These are phyloP conservation scores for Palythoa grandis DNA, from an alignment of 92 coral and sea anemone genomes.

Conservation along the genomic window DNA sequence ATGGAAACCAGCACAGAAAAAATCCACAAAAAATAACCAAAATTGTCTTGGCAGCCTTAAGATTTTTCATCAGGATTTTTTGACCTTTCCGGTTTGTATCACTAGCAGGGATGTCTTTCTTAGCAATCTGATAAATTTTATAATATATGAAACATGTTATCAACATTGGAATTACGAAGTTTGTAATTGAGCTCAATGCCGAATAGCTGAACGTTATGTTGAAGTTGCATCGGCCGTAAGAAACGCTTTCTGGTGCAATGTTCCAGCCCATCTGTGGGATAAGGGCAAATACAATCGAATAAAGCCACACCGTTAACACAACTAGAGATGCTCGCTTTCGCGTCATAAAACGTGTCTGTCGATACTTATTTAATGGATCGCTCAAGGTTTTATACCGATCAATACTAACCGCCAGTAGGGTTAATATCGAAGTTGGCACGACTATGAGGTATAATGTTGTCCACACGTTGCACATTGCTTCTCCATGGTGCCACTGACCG, in stretches of 20 bases:
- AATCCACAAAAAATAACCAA: conserved; percentile 56
- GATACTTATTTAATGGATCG: conserved; percentile 81
- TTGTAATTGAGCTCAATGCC: conserved; percentile 75
- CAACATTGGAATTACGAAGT: conserved; percentile 80
- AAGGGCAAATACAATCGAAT: conserved; percentile 78
- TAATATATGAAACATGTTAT: conserved; percentile 47
- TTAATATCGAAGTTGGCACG: conserved; percentile 94
- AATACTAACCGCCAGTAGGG: conserved; percentile 85
- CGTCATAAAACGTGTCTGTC: conserved; percentile 75
- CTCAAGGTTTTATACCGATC: conserved; percentile 93
- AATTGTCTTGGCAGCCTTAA: conserved; percentile 63
- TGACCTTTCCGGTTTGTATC: conserved; percentile 8
- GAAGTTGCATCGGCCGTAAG: conserved; percentile 61
- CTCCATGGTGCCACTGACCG: conserved; percentile 77
- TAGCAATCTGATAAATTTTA: conserved; percentile 47
- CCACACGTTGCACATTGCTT: conserved; percentile 77
- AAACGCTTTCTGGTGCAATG: conserved; percentile 42
- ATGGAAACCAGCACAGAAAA: conserved; percentile 65
- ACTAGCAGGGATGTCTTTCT: background rate
- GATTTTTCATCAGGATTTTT: conserved; percentile 49
- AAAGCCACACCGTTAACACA: conserved; percentile 74
- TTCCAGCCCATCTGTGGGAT: conserved; percentile 93
- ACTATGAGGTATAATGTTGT: conserved; percentile 86
- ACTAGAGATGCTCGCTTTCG: conserved; percentile 72
- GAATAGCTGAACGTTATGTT: conserved; percentile 80